Conservation (phyloP, 2,113 vertebrate species). For the Prunella fulvescens region DNA sequence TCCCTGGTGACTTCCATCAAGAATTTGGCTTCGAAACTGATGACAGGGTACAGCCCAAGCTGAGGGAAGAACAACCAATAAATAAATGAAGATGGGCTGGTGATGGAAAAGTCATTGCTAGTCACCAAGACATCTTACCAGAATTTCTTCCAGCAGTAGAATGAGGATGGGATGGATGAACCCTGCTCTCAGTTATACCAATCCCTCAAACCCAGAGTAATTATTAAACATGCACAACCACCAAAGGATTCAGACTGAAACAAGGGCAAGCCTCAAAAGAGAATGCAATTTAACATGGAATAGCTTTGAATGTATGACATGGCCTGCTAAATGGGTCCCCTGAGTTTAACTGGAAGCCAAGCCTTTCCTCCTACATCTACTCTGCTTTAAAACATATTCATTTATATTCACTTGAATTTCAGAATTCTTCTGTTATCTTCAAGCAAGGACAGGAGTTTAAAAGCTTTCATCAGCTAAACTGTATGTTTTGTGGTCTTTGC, state of each 20-base stretch:
- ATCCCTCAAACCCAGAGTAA: not conserved
- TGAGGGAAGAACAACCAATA: constrained; percentile 24
- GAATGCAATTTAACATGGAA: not conserved
- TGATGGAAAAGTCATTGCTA: not conserved
- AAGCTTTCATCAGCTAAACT: not conserved
- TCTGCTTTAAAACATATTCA: not conserved
- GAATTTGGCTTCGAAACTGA: constrained; percentile 34
- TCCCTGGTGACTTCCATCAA: constrained; percentile 38
- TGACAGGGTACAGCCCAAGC: constrained; percentile 8
- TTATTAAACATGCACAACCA: not conserved
- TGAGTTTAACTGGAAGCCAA: not conserved
- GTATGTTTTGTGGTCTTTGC: not conserved
- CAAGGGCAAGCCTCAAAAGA: not conserved
- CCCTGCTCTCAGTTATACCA: not conserved
- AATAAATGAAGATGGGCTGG: constrained; percentile 21
- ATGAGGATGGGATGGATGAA: not conserved
- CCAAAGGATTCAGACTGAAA: not conserved
- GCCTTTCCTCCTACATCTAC: not conserved
- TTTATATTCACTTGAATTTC: not conserved
- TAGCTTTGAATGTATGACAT: not conserved
- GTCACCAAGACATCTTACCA: not conserved
- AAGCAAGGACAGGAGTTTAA: not conserved
- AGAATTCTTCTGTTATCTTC: not conserved
- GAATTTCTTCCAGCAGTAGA: not conserved
- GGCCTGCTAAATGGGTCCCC: not conserved